These are phyloP conservation scores for Leucozona laternaria DNA, from an alignment of 2,888 invertebrate species.

Conservation along the genomic window DNA sequence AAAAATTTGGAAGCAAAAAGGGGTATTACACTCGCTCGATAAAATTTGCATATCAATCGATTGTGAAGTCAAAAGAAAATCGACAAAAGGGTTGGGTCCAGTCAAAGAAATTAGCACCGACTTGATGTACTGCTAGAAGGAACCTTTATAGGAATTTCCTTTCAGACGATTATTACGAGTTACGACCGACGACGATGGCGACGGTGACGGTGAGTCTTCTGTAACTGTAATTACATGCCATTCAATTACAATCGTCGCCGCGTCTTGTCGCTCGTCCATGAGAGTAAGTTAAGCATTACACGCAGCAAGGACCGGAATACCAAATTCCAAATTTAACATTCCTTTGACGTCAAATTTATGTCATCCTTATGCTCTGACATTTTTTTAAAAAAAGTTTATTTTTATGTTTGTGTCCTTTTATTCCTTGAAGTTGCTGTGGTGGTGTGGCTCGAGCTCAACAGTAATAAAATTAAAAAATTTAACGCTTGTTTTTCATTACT, in stretches of 20 bases:
- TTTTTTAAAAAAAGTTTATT: constrained; percentile 37
- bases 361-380: constrained; percentile 45
- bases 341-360: constrained; percentile 60
- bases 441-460: neutral
- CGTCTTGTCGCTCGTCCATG: constrained; percentile 1
- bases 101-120: constrained; percentile 63
- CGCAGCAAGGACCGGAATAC: constrained; percentile 28
- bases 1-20: constrained; percentile 27
- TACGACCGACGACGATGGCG: neutral
- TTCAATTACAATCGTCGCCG: constrained; percentile 59
- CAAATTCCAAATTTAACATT: constrained; percentile 38
- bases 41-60: constrained; percentile 74
- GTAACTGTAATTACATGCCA: constrained; percentile 70
- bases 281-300: constrained; percentile 32
- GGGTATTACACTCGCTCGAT: constrained; percentile 5
- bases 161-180: constrained; percentile 9
- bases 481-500: constrained; percentile 72
- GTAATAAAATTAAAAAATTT: constrained; percentile 72
- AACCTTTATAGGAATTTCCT: constrained; percentile 36
- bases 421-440: neutral
- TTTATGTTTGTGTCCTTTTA: constrained; percentile 27
- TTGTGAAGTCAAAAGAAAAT: constrained; percentile 53
- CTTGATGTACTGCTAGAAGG: constrained; percentile 21
- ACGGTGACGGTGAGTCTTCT: neutral
- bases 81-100: constrained; percentile 67